Conservation (phyloP, 2,113 vertebrate genomes). For the Microcebus jonahi region DNA sequence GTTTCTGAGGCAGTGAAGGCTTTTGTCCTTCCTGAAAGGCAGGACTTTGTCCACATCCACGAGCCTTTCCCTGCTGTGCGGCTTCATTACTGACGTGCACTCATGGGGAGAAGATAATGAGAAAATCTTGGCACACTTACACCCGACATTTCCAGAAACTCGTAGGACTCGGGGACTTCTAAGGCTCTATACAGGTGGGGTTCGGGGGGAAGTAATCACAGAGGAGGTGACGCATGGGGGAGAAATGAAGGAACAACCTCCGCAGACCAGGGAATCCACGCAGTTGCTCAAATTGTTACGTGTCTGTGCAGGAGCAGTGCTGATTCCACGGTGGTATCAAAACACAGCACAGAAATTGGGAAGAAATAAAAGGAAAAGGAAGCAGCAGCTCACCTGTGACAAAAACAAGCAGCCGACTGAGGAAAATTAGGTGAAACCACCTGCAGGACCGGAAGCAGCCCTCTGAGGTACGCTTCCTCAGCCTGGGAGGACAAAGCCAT, state of each 20-base stretch:
- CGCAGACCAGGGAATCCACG: rapidly evolving
- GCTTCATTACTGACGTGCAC: rapidly evolving
- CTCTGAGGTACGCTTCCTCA: not conserved
- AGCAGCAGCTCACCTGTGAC: not conserved
- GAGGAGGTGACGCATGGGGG: too few relatives aligned
- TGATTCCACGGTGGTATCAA: not conserved
- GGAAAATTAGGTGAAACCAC: not conserved
- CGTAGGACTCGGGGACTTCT: not conserved
- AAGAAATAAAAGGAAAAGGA: not conserved
- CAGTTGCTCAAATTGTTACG: not conserved
- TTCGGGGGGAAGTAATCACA: not conserved
- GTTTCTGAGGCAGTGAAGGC: not conserved
- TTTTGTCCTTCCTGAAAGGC: not conserved
- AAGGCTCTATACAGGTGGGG: rapidly evolving
- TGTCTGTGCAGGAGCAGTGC: not conserved
- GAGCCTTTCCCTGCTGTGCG: rapidly evolving
- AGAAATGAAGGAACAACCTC: not conserved
- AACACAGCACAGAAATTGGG: not conserved
- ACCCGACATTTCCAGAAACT: not conserved
- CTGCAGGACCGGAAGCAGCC: not conserved
- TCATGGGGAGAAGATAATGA: not conserved
- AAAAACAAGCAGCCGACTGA: not conserved
- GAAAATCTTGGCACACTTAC: not conserved
- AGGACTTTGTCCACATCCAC: not conserved
- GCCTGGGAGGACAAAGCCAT: not conserved